These are phyloP conservation scores for Heliconius congener DNA, from an alignment of 1,140 invertebrate species.

Conservation along the genomic window DNA sequence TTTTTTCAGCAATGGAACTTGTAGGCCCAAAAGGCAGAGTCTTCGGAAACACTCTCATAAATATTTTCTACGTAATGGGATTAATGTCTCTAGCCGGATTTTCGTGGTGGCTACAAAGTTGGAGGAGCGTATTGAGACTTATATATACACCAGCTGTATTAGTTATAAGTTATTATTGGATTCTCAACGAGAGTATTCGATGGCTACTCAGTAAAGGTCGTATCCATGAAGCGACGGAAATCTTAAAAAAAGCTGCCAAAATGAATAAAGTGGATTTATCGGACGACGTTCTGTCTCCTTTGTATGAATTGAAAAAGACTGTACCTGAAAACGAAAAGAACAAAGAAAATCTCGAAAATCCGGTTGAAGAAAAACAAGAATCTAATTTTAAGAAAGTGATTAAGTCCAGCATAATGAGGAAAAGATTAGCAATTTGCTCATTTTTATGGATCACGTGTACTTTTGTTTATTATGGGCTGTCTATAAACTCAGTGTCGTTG, in stretches of 20 bases:
- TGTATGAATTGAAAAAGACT: conserved; percentile 52
- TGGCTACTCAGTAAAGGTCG: conserved; percentile 88
- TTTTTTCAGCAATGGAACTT: conserved; percentile 87
- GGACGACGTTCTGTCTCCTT: conserved; percentile 76
- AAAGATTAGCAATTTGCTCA: conserved; percentile 62
- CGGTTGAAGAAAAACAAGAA: conserved; percentile 33
- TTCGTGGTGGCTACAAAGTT: conserved; percentile 86
- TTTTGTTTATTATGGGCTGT: conserved; percentile 86
- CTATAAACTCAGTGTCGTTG: conserved; percentile 85
- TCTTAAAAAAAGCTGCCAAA: conserved; percentile 84
- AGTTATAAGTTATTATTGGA: conserved; percentile 84
- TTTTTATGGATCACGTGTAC: conserved; percentile 76
- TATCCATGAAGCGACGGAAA: conserved; percentile 80
- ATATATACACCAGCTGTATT: conserved; percentile 86
- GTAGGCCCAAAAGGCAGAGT: conserved; percentile 88
- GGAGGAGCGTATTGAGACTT: conserved; percentile 85
- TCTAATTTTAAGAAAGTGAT: conserved; percentile 60
- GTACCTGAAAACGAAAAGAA: conserved; percentile 36
- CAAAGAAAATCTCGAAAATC: conserved; percentile 37
- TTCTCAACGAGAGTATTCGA: conserved; percentile 86
- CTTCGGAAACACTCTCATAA: conserved; percentile 87
- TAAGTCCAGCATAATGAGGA: conserved; percentile 66
- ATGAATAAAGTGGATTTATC: conserved; percentile 85
- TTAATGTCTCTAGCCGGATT: conserved; percentile 85
- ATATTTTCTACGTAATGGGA: conserved; percentile 87